A percentile compares a stretch with the other conserved stretches of the same genome.
Conservation (phyloP, 2,797 vertebrate species). For the Apogon hyalosoma region DNA sequence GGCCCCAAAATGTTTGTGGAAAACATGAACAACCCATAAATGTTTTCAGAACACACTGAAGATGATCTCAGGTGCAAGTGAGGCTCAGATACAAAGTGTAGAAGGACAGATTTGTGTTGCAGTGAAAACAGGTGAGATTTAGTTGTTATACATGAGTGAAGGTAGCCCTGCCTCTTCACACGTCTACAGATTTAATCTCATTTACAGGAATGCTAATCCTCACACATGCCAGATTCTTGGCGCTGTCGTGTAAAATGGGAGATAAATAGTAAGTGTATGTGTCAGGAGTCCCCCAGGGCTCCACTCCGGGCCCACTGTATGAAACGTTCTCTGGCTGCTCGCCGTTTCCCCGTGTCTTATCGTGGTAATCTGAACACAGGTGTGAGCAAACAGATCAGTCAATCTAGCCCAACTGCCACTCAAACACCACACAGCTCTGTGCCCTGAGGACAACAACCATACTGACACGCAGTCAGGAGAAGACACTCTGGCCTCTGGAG, state of each 20-base stretch:
- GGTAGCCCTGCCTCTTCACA: slow-evolving; percentile 1
- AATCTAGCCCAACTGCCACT: not conserved
- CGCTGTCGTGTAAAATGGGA: slow-evolving; percentile 20
- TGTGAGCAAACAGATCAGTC: slow-evolving; percentile 32
- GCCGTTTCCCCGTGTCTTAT: not conserved
- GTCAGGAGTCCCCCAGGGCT: slow-evolving; percentile 23
- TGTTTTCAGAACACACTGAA: not conserved
- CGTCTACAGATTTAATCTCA: slow-evolving; percentile 29
- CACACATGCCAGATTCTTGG: slow-evolving; percentile 41
- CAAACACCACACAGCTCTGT: not conserved
- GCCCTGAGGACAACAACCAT: slow-evolving; percentile 3
- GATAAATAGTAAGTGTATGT: slow-evolving; percentile 19
- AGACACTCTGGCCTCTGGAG: slow-evolving; percentile 1
- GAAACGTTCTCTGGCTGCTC: slow-evolving; percentile 24
- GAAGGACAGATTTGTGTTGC: not conserved
- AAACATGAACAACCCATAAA: not conserved
- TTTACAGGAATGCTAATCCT: slow-evolving; percentile 45
- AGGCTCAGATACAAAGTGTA: not conserved
- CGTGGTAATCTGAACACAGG: slow-evolving; percentile 34
- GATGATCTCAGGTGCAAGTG: not conserved
- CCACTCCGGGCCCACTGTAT: slow-evolving; percentile 10
- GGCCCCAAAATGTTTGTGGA: not conserved
- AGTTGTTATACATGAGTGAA: slow-evolving; percentile 9
- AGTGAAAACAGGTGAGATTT: slow-evolving; percentile 6
- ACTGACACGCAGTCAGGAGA: slow-evolving; percentile 8